Conservation (phyloP, 2,113 vertebrate species). For the Dipodomys ordii region DNA sequence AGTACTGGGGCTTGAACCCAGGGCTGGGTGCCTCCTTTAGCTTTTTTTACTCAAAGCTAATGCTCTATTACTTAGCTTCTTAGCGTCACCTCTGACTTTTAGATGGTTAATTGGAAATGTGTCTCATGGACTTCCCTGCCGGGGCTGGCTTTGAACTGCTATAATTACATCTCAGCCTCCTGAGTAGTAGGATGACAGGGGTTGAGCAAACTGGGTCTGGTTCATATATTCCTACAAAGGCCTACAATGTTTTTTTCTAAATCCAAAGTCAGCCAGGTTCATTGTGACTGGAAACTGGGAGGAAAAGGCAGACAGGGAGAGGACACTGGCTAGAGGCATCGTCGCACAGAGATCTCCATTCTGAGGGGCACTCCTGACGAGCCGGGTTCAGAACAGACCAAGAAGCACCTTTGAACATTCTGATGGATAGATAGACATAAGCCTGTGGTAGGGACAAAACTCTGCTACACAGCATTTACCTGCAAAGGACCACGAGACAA, state of each 20-base stretch:
- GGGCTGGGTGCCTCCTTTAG: too few relatives aligned
- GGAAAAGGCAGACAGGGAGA: neutral
- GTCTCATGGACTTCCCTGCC: too few relatives aligned
- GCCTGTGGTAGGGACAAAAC: neutral
- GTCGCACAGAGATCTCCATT: neutral
- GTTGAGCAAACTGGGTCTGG: too few relatives aligned
- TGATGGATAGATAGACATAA: neutral
- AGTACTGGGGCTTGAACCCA: too few relatives aligned
- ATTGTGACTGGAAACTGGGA: neutral
- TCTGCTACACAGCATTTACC: neutral
- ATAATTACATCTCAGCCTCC: too few relatives aligned
- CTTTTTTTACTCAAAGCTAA: too few relatives aligned
- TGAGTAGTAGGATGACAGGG: too few relatives aligned
- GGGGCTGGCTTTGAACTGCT: too few relatives aligned
- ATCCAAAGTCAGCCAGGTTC: neutral
- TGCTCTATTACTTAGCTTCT: too few relatives aligned
- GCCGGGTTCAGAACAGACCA: neutral
- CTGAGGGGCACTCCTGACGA: neutral
- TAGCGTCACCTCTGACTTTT: too few relatives aligned
- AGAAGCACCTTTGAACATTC: neutral
- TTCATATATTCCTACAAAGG: neutral
- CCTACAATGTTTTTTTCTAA: neutral
- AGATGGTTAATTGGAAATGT: too few relatives aligned
- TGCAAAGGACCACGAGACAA: neutral
- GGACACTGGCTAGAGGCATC: neutral